phyloP scores from a whole-genome alignment of 2,888 invertebrate genomes.

The Bugulina stolonifera region DNA sequence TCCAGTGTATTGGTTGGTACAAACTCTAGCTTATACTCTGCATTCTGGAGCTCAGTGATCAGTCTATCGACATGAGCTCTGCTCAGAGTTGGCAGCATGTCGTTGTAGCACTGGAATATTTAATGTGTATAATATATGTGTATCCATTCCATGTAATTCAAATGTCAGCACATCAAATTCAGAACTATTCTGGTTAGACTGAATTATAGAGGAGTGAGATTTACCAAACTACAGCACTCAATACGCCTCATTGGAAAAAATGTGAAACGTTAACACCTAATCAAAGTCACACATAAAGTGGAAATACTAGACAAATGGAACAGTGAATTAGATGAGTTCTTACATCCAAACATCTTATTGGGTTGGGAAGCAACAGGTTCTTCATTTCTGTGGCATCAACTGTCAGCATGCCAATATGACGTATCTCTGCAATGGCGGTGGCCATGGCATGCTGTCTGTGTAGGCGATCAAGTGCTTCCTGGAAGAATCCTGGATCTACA shows the following conservation, averaged over 20 bases:
- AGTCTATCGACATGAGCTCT: slow-evolving; percentile 49
- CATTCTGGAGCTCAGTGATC: slow-evolving; percentile 62
- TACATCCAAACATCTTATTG: slow-evolving; percentile 64
- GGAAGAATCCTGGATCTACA: slow-evolving; percentile 61
- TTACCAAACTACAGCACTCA: too few species aligned
- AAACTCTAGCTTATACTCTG: slow-evolving; percentile 61
- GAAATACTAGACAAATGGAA: background rate
- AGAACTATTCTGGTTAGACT: too few species aligned
- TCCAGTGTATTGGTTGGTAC: slow-evolving; percentile 68
- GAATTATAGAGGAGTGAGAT: too few species aligned
- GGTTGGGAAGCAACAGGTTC: slow-evolving; percentile 66
- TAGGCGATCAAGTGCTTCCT: slow-evolving; percentile 65
- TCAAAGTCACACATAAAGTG: background rate
- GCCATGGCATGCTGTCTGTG: slow-evolving; percentile 66
- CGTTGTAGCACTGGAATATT: slow-evolving; percentile 34
- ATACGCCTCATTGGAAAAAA: too few species aligned
- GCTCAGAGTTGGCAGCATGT: slow-evolving; percentile 40
- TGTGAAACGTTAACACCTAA: too few species aligned
- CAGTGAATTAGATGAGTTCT: slow-evolving; percentile 29
- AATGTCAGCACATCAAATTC: too few species aligned
- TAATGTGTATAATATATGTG: too few species aligned
- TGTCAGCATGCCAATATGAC: slow-evolving; percentile 69
- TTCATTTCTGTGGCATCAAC: slow-evolving; percentile 68
- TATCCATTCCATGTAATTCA: too few species aligned
- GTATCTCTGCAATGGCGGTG: slow-evolving; percentile 62